These are phyloP conservation scores for Berghia stephanieae DNA, from an alignment of 1,140 invertebrate species.

Conservation along the genomic window DNA sequence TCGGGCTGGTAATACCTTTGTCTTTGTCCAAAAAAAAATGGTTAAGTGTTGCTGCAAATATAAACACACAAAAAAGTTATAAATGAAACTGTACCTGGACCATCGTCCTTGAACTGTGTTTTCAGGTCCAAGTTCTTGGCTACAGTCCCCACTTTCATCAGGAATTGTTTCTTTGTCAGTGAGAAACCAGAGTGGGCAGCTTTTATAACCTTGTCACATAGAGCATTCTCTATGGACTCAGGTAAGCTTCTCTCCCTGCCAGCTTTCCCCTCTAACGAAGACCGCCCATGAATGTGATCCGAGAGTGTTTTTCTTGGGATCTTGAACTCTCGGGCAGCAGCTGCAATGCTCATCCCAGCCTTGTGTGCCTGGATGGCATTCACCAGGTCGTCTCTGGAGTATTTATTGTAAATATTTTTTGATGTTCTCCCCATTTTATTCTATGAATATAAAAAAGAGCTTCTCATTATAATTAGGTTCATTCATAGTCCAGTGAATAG, in stretches of 20 bases:
- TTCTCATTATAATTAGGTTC: too few species aligned
- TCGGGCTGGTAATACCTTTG: too few species aligned
- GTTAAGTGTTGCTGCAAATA: too few species aligned
- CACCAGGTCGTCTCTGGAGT: background rate
- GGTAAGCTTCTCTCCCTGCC: constrained; percentile 5
- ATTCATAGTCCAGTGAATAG: too few species aligned
- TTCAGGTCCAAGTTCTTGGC: constrained; percentile 9
- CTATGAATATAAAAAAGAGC: too few species aligned
- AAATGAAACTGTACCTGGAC: too few species aligned
- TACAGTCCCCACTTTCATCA: constrained; percentile 4
- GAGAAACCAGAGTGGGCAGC: background rate
- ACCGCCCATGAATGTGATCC: constrained; percentile 1
- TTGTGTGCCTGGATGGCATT: background rate
- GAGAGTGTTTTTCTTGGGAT: background rate
- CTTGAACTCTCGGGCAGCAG: background rate
- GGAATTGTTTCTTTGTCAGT: constrained; percentile 17
- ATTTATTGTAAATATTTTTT: constrained; percentile 10
- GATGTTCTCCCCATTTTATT: background rate
- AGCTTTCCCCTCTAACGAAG: background rate
- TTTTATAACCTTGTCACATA: background rate
- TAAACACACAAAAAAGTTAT: too few species aligned
- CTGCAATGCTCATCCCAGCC: background rate
- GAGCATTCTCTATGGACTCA: background rate
- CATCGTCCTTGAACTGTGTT: constrained; percentile 24
- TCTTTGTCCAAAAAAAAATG: too few species aligned